Percentiles rank a stretch among this genome's conserved stretches.
These are phyloP conservation scores for Ceyx margarethae DNA, from an alignment of 2,113 vertebrate species.

Conservation along the genomic window DNA sequence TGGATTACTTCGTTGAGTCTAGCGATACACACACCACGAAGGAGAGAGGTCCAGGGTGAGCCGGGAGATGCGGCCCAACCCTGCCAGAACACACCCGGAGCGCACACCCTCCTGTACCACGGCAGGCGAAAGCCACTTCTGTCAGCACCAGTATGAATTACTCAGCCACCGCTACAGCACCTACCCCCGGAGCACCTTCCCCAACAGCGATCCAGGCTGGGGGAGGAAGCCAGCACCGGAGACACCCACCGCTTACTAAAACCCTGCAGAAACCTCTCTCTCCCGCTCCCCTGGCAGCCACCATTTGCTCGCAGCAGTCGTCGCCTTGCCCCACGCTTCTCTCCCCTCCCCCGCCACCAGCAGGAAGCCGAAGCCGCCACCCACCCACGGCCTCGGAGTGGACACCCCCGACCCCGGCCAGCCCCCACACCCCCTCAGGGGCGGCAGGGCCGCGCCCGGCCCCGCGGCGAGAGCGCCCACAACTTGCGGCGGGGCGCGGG, in stretches of 20 bases:
- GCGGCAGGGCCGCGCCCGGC: not conserved
- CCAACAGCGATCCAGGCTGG: not conserved
- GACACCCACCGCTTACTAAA: not conserved
- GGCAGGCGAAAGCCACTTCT: not conserved
- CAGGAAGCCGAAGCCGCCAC: not conserved
- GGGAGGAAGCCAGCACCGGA: not conserved
- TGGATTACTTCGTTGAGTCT: accelerated
- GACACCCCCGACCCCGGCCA: not conserved
- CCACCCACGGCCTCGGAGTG: not conserved
- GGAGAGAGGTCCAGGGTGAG: not conserved
- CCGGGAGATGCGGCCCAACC: not conserved
- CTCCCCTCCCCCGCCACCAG: not conserved
- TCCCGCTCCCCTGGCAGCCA: not conserved
- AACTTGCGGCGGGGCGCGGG: not conserved
- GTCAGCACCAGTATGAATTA: accelerated
- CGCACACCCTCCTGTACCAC: not conserved
- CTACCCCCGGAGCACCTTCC: not conserved
- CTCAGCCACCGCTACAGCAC: not conserved
- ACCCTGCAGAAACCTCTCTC: not conserved
- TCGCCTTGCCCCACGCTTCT: not conserved
- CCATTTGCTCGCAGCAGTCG: not conserved
- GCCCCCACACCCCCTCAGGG: not conserved
- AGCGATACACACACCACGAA: accelerated
- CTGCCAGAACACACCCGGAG: not conserved
- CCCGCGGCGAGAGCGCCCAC: not conserved